Percentiles rank a stretch among this genome's conserved stretches.
phyloP scores from a whole-genome alignment of 1,140 invertebrate species.

The Brachionus sp. region DNA sequence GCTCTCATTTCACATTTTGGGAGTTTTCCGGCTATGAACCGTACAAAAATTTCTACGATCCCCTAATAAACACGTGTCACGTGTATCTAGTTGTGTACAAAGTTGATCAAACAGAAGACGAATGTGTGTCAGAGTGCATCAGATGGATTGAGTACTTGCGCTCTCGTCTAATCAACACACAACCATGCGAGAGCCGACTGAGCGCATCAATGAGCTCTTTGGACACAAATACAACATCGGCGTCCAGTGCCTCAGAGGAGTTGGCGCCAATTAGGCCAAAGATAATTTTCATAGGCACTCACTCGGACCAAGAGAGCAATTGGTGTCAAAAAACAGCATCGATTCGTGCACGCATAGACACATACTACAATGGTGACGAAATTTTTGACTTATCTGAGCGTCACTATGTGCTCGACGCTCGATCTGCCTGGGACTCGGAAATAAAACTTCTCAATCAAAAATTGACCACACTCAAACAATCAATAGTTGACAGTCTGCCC shows the following conservation, averaged over 20 bases:
- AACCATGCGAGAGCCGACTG: constrained; percentile 53
- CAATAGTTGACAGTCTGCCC: not conserved
- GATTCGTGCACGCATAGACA: constrained; percentile 61
- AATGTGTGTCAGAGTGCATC: constrained; percentile 70
- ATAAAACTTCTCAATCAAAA: constrained; percentile 64
- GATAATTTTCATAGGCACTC: constrained; percentile 63
- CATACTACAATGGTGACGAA: constrained; percentile 61
- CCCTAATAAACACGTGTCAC: constrained; percentile 69
- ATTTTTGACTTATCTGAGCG: constrained; percentile 63
- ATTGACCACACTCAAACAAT: constrained; percentile 59
- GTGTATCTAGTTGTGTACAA: constrained; percentile 73
- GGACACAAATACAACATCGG: constrained; percentile 54
- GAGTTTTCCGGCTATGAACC: constrained; percentile 58
- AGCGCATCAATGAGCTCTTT: not conserved
- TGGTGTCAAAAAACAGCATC: constrained; percentile 61
- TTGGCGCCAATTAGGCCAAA: constrained; percentile 60
- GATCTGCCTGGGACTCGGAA: constrained; percentile 63
- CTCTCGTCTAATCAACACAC: constrained; percentile 68
- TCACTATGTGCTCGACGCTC: constrained; percentile 66
- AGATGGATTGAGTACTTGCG: constrained; percentile 79
- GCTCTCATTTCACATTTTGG: constrained; percentile 48
- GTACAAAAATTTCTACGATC: constrained; percentile 74
- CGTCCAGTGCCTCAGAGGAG: constrained; percentile 60
- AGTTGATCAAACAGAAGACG: constrained; percentile 68
- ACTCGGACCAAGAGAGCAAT: constrained; percentile 46